A percentile compares a stretch with the other conserved stretches of the same genome.
Evolutionary conservation across 2,888 invertebrate species (phyloP).

Genomic region (Ichneumon xanthorius): DNA sequence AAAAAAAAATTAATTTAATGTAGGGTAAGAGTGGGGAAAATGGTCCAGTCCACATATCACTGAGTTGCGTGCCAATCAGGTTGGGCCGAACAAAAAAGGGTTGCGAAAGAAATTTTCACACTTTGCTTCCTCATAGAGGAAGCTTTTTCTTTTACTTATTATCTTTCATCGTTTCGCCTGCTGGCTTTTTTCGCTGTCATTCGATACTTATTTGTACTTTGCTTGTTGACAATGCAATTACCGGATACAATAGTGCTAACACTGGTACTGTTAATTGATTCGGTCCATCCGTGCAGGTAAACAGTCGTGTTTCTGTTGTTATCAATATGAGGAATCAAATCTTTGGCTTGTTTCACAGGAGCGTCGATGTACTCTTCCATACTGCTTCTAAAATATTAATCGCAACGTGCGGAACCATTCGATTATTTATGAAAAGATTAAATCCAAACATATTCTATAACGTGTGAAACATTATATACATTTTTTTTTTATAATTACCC

Average conservation of each 20-base stretch:
- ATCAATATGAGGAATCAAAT: conserved; percentile 65
- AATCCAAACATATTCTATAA: conserved; percentile 13
- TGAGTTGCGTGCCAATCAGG: no score
- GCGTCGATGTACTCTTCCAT: conserved; percentile 64
- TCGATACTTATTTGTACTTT: neutral
- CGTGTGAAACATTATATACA: conserved; percentile 12
- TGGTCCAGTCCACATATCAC: no score
- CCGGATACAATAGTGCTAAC: conserved; percentile 79
- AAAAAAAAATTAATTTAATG: no score
- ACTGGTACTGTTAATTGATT: conserved; percentile 82
- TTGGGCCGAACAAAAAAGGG: no score
- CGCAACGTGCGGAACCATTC: neutral
- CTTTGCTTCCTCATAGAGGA: neutral
- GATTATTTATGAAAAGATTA: neutral
- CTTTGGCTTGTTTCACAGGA: conserved; percentile 52
- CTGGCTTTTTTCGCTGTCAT: no score
- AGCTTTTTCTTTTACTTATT: neutral
- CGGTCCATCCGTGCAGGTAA: conserved; percentile 85
- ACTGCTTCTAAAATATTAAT: conserved; percentile 48
- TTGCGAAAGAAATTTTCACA: neutral
- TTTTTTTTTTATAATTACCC: conserved; percentile 66
- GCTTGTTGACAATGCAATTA: conserved; percentile 56
- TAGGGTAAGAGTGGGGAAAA: no score
- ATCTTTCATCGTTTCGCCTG: neutral
- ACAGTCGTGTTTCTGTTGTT: conserved; percentile 78